Percentiles rank a stretch among this genome's conserved stretches.
phyloP scores from a whole-genome alignment of 2,797 vertebrate genomes.

The Gila robusta region DNA sequence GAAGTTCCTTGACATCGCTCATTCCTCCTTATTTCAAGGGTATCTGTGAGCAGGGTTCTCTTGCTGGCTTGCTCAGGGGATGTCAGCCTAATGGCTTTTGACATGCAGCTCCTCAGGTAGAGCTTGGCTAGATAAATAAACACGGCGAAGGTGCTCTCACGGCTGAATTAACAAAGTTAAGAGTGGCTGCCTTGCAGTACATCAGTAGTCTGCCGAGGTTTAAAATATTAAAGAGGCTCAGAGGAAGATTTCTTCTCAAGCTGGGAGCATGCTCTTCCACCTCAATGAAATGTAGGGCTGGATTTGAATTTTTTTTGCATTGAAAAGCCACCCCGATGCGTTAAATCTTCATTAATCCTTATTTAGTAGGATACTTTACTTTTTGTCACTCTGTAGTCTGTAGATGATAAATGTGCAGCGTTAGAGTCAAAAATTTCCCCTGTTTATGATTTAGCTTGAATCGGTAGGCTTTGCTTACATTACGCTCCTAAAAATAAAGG shows the following conservation, averaged over 20 bases:
- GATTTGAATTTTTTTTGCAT: slow-evolving; percentile 40
- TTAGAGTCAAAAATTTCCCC: slow-evolving; percentile 15
- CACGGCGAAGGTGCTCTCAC: slow-evolving; percentile 76
- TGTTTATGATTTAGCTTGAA: neutral
- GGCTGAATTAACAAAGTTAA: slow-evolving; percentile 76
- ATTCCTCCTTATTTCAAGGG: slow-evolving; percentile 45
- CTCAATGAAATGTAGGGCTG: slow-evolving; percentile 43
- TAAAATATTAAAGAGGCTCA: slow-evolving; percentile 65
- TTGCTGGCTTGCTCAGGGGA: slow-evolving; percentile 73
- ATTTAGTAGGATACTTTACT: slow-evolving; percentile 19
- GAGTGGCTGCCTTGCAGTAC: slow-evolving; percentile 64
- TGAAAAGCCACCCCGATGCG: slow-evolving; percentile 34
- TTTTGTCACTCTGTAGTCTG: neutral
- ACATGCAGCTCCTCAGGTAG: slow-evolving; percentile 76
- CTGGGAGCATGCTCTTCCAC: slow-evolving; percentile 42
- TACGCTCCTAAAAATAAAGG: neutral
- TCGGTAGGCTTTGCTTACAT: neutral
- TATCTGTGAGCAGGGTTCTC: slow-evolving; percentile 48
- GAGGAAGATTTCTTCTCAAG: slow-evolving; percentile 55
- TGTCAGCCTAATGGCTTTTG: slow-evolving; percentile 79
- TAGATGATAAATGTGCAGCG: neutral
- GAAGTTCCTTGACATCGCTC: slow-evolving; percentile 46
- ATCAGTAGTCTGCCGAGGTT: slow-evolving; percentile 60
- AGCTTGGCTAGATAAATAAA: slow-evolving; percentile 73
- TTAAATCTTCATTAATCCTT: slow-evolving; percentile 37